A percentile compares a stretch with the other conserved stretches of the same genome.
These are phyloP conservation scores for Ctenopoma multispine DNA, from an alignment of 2,797 vertebrate species.

Conservation along the genomic window DNA sequence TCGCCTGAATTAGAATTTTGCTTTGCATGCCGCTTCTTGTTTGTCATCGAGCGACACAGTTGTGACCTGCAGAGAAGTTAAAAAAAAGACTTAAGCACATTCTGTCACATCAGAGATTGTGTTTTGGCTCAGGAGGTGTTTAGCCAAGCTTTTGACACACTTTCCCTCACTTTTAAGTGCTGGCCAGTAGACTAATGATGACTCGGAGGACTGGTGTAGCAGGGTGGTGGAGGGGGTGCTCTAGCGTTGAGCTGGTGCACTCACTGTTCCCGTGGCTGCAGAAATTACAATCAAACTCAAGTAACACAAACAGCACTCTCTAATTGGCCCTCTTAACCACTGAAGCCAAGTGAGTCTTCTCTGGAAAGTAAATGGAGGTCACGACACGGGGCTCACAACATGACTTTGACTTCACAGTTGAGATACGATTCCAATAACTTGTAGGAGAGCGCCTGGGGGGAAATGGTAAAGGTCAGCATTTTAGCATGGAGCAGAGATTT, in stretches of 20 bases:
- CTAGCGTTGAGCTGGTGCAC: constrained; percentile 43
- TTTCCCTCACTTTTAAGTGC: constrained; percentile 59
- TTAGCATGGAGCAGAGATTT: constrained; percentile 76
- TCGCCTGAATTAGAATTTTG: constrained; percentile 67
- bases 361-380: constrained; percentile 83
- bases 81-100: constrained; percentile 31
- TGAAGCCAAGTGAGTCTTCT: constrained; percentile 78
- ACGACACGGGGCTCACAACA: constrained; percentile 72
- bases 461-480: constrained; percentile 76
- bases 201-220: constrained; percentile 63
- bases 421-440: constrained; percentile 82
- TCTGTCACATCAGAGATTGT: constrained; percentile 66
- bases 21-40: constrained; percentile 54
- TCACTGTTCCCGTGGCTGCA: constrained; percentile 38
- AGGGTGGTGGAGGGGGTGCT: constrained; percentile 22
- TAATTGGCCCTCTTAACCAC: constrained; percentile 83
- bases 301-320: constrained; percentile 73
- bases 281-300: constrained; percentile 74
- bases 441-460: constrained; percentile 66
- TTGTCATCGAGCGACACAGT: constrained; percentile 61
- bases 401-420: constrained; percentile 78
- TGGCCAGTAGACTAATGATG: constrained; percentile 71
- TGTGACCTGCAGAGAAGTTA: constrained; percentile 57
- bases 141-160: constrained; percentile 67
- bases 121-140: constrained; percentile 39